Evolutionary conservation across 2,797 vertebrate species (phyloP).

Genomic region (Macrochelys suwanniensis): DNA sequence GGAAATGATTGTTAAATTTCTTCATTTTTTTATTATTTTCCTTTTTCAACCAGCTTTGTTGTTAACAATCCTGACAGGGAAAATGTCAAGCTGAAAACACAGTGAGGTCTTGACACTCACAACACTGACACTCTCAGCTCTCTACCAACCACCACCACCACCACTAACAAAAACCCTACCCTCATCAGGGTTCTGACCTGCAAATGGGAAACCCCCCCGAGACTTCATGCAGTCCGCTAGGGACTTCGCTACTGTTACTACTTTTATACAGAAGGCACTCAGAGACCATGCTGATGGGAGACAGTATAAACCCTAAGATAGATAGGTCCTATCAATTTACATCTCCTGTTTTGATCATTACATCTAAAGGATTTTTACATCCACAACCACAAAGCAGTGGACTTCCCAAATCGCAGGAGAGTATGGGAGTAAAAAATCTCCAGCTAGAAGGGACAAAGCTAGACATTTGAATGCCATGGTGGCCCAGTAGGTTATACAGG

Average conservation of each 20-base stretch:
- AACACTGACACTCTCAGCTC: not conserved
- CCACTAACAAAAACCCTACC: too few relatives aligned
- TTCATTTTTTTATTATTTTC: not conserved
- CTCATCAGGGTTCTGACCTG: too few relatives aligned
- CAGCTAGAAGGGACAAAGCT: not conserved
- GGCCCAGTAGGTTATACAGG: not conserved
- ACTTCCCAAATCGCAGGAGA: not conserved
- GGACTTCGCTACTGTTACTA: accelerated
- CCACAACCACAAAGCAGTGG: not conserved
- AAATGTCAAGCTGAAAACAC: not conserved
- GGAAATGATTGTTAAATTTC: not conserved
- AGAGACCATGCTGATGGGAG: not conserved
- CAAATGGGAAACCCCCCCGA: too few relatives aligned
- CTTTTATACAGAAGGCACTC: too few relatives aligned
- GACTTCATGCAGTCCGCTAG: not conserved
- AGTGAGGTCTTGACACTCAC: not conserved
- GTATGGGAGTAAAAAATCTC: not conserved
- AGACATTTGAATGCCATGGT: not conserved
- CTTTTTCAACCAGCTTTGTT: not conserved
- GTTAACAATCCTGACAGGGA: not conserved
- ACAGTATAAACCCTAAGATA: accelerated
- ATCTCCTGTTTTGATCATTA: not conserved
- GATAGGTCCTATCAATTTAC: not conserved
- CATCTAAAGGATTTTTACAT: not conserved
- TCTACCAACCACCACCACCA: too few relatives aligned